Percentiles rank a stretch among this genome's conserved stretches.
phyloP scores from a whole-genome alignment of 2,113 vertebrate species.

The Micromys minutus region DNA sequence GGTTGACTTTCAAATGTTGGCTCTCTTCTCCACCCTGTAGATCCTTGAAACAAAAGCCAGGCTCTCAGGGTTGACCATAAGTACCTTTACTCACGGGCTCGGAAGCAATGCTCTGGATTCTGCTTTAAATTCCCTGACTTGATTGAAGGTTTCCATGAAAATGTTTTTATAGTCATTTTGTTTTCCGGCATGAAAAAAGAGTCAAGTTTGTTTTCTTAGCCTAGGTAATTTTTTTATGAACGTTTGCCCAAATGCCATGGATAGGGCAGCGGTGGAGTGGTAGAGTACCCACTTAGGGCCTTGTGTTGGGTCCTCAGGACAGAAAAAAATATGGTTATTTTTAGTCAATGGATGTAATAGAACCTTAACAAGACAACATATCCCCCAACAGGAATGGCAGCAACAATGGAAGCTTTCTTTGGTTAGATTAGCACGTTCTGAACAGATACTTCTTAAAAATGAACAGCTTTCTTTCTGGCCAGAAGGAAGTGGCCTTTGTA shows the following conservation, averaged over 20 bases:
- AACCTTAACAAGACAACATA: background rate
- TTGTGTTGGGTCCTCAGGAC: background rate
- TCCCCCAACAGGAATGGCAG: background rate
- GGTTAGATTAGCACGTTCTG: background rate
- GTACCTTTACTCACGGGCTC: background rate
- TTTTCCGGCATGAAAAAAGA: background rate
- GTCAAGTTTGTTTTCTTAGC: slow-evolving; percentile 15
- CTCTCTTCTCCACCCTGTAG: background rate
- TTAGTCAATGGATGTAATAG: background rate
- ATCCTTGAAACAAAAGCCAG: background rate
- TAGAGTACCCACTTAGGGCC: background rate
- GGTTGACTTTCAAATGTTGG: background rate
- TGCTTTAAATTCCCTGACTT: slow-evolving; percentile 15
- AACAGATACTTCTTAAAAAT: background rate
- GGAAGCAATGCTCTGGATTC: slow-evolving; percentile 1
- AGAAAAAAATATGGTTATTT: background rate
- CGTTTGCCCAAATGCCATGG: background rate
- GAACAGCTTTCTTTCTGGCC: background rate
- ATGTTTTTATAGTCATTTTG: background rate
- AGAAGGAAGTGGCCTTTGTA: background rate
- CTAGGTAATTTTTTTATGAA: slow-evolving; percentile 3
- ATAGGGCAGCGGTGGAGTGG: background rate
- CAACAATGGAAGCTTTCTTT: background rate
- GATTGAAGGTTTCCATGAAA: background rate
- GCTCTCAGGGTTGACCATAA: background rate